Conservation (phyloP, 2,113 vertebrate species). For the Cercocebus atys region DNA sequence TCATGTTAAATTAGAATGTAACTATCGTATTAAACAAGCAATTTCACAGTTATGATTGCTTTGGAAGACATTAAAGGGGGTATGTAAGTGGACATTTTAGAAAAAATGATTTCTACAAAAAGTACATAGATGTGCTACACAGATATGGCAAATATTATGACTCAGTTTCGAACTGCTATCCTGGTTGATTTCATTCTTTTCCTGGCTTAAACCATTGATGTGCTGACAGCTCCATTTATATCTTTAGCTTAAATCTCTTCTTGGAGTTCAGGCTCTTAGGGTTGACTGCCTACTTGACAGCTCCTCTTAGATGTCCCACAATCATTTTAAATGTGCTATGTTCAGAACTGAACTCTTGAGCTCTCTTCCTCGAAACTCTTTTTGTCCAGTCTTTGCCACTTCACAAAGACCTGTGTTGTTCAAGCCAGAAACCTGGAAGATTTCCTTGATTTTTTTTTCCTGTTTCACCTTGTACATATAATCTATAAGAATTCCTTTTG, state of each 20-base stretch:
- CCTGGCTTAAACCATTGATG: background rate
- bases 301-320: constrained; percentile 21
- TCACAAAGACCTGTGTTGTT: background rate
- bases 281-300: constrained; percentile 50
- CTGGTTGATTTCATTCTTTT: background rate
- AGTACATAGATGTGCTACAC: background rate
- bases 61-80: constrained; percentile 23
- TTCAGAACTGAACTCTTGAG: constrained; percentile 19
- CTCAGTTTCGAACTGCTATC: background rate
- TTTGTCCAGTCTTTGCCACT: background rate
- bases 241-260: constrained; percentile 58
- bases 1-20: background rate
- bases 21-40: background rate
- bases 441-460: background rate
- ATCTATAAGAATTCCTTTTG: background rate
- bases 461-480: background rate
- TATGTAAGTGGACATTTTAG: background rate
- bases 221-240: constrained; percentile 39
- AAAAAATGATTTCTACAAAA: background rate
- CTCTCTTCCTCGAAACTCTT: background rate
- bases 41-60: background rate
- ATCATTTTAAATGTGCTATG: background rate
- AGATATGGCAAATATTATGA: background rate
- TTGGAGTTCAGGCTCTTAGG: constrained; percentile 46
- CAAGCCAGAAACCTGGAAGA: background rate